A percentile compares a stretch with the other conserved stretches of the same genome.
These are phyloP conservation scores for Cepaea nemoralis DNA, from an alignment of 1,140 invertebrate species.

Conservation along the genomic window DNA sequence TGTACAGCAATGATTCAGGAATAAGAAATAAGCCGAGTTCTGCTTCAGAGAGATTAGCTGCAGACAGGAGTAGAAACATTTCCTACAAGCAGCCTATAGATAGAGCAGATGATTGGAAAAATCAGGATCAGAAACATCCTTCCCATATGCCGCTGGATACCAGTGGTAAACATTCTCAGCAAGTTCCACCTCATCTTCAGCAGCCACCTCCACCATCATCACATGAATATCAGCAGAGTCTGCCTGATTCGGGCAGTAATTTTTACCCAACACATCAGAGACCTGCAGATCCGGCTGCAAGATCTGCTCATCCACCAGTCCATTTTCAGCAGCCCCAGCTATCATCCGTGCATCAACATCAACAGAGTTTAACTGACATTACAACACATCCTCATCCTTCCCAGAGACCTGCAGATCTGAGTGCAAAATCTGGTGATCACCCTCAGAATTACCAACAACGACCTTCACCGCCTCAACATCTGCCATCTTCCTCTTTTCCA, in stretches of 20 bases:
- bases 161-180: neutral
- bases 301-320: neutral
- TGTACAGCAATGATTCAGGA: neutral
- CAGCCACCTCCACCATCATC: neutral
- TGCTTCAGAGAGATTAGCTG: neutral
- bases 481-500: neutral
- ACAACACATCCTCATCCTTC: neutral
- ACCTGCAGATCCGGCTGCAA: neutral
- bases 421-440: neutral
- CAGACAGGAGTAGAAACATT: neutral
- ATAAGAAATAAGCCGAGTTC: neutral
- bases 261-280: neutral
- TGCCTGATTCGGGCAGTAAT: neutral
- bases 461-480: conserved; percentile 26
- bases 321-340: neutral
- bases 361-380: neutral
- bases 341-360: neutral
- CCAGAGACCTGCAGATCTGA: conserved; percentile 8
- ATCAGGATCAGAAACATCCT: neutral
- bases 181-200: neutral
- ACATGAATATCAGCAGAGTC: conserved; percentile 13
- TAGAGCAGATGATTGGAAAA: neutral
- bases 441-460: conserved; percentile 25
- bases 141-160: neutral
- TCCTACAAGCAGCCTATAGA: conserved; percentile 7